These are phyloP conservation scores for Gambusia yucatana DNA, from an alignment of 2,797 vertebrate genomes.

Conservation along the genomic window DNA sequence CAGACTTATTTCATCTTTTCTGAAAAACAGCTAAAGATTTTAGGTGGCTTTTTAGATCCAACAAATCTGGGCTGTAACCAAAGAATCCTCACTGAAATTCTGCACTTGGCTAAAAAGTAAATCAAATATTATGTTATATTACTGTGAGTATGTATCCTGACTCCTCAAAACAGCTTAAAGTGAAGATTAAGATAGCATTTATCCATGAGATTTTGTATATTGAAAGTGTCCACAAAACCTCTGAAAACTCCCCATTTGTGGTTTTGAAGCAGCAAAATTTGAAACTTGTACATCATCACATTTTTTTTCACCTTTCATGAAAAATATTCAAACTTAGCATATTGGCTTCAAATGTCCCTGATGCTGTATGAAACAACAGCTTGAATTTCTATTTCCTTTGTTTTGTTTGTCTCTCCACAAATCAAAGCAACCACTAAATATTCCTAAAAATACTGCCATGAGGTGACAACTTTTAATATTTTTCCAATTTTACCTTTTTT, in stretches of 20 bases:
- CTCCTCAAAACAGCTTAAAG: conserved; percentile 31
- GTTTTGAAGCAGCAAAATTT: background rate
- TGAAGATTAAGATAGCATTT: conserved; percentile 20
- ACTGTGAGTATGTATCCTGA: conserved; percentile 11
- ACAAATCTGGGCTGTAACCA: conserved; percentile 37
- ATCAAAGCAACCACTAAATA: background rate
- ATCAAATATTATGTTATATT: conserved; percentile 33
- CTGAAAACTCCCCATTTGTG: background rate
- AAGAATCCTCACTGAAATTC: conserved; percentile 28
- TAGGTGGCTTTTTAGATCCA: conserved; percentile 41
- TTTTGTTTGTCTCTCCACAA: background rate
- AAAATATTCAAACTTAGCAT: background rate
- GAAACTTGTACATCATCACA: background rate
- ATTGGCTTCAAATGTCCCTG: background rate
- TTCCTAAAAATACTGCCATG: background rate
- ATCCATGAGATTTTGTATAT: conserved; percentile 10
- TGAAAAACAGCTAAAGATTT: conserved; percentile 29
- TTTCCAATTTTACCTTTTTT: too few species aligned
- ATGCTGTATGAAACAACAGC: background rate
- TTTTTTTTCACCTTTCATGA: background rate
- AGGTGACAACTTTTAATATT: background rate
- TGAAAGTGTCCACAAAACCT: background rate
- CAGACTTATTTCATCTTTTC: conserved; percentile 35
- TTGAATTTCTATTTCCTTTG: background rate
- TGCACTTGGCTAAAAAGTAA: conserved; percentile 28